Percentiles rank a stretch among this genome's conserved stretches.
These are phyloP conservation scores for Subacronicta megacephala DNA, from an alignment of 2,888 invertebrate genomes.

Conservation along the genomic window DNA sequence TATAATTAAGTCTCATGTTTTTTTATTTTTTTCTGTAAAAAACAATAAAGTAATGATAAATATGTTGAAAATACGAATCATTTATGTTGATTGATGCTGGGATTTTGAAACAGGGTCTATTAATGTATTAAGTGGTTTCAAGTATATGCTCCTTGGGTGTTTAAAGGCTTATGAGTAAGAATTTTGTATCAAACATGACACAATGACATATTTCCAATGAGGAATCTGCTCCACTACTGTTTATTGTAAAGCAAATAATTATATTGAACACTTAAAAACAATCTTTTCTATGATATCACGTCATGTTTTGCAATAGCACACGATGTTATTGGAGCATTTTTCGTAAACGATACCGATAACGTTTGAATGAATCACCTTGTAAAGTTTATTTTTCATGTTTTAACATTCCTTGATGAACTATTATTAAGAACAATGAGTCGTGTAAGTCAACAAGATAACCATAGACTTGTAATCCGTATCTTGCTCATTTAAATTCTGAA, in stretches of 20 bases:
- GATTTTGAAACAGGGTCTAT: too few relatives aligned
- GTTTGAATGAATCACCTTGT: conserved; percentile 18
- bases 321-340: neutral
- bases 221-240: neutral
- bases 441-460: conserved; percentile 34
- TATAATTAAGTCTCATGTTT: too few relatives aligned
- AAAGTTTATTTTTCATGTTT: conserved; percentile 7
- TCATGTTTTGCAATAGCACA: neutral
- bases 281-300: neutral
- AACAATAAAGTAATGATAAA: too few relatives aligned
- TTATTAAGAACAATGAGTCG: conserved; percentile 38
- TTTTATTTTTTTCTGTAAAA: too few relatives aligned
- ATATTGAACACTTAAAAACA: neutral
- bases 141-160: neutral
- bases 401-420: conserved; percentile 21
- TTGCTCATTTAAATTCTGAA: conserved; percentile 22
- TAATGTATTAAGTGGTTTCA: neutral
- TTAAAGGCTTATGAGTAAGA: neutral
- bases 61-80: too few relatives aligned
- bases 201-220: neutral
- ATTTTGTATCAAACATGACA: neutral
- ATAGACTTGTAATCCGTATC: conserved; percentile 18
- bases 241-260: neutral
- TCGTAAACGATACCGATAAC: neutral
- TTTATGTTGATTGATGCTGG: too few relatives aligned